These are phyloP conservation scores for Eulimnadia texana DNA, from an alignment of 1,140 invertebrate species.

Conservation along the genomic window DNA sequence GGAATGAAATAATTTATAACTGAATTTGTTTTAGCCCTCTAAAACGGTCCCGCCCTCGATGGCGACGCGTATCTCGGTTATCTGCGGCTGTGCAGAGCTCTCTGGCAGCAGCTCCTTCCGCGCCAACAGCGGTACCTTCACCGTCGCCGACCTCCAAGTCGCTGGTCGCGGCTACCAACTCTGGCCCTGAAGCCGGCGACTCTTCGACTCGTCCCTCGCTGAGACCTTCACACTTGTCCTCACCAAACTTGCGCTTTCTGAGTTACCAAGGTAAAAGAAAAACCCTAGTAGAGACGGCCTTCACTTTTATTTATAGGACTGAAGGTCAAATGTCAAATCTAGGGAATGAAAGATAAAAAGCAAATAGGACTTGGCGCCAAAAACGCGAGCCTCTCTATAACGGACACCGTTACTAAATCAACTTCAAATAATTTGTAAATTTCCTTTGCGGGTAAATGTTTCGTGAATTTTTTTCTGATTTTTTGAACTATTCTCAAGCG, in stretches of 20 bases:
- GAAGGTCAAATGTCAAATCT: too few relatives aligned
- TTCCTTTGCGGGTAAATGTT: too few relatives aligned
- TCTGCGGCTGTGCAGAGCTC: conserved; percentile 5
- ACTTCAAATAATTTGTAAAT: too few relatives aligned
- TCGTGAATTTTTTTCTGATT: too few relatives aligned
- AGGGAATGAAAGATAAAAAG: too few relatives aligned
- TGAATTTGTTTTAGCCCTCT: not conserved
- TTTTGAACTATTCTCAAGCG: too few relatives aligned
- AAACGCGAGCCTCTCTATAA: too few relatives aligned
- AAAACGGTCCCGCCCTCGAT: conserved; percentile 4
- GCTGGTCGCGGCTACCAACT: conserved; percentile 1
- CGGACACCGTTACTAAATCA: too few relatives aligned
- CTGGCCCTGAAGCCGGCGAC: not conserved
- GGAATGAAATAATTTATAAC: too few relatives aligned
- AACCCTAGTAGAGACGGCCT: too few relatives aligned
- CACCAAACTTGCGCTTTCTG: not conserved
- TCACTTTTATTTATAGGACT: too few relatives aligned
- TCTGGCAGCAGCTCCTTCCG: not conserved
- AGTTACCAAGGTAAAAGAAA: not conserved
- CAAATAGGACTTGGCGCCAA: too few relatives aligned
- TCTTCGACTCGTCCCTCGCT: not conserved
- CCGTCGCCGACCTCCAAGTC: not conserved
- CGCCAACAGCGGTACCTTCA: not conserved
- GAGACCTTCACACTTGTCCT: not conserved
- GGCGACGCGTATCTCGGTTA: conserved; percentile 9